Evolutionary conservation across 92 coral and sea anemone genomes (phyloP).

Genomic region (Paramuricea clavata): DNA sequence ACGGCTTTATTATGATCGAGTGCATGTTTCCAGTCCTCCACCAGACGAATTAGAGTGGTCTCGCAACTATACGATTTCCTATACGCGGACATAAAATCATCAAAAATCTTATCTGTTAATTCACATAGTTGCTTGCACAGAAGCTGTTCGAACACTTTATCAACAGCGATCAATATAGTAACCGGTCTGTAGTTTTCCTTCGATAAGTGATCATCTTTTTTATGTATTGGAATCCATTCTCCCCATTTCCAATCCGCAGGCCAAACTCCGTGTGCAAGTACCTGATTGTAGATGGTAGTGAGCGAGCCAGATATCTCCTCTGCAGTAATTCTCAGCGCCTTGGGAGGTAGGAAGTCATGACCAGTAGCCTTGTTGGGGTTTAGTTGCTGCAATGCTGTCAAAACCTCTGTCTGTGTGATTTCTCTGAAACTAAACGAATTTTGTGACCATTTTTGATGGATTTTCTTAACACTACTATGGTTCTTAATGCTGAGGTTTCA

Average conservation of each 20-base stretch:
- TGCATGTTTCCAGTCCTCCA: no score
- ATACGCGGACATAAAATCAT: no score
- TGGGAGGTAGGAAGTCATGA: slow-evolving; percentile 38
- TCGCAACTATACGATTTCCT: no score
- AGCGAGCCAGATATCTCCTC: slow-evolving; percentile 32
- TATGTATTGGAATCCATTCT: no score
- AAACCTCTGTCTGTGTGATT: slow-evolving; percentile 10
- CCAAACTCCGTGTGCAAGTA: slow-evolving; percentile 24
- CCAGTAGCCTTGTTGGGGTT: no score
- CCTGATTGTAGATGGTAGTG: slow-evolving; percentile 48
- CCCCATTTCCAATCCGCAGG: slow-evolving; percentile 57
- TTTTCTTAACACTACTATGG: slow-evolving; percentile 21
- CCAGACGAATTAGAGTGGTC: no score
- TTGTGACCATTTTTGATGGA: not conserved
- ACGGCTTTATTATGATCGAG: no score
- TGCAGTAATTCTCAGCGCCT: slow-evolving; percentile 26
- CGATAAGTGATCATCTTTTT: slow-evolving; percentile 53
- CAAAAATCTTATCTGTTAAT: no score
- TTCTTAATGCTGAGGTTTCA: not conserved
- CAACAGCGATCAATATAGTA: no score
- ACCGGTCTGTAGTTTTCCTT: no score
- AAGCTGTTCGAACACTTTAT: not conserved
- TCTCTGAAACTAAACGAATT: slow-evolving; percentile 47
- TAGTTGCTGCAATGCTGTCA: no score
- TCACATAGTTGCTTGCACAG: no score